A percentile compares a stretch with the other conserved stretches of the same genome.
These are phyloP conservation scores for Pseudanteris insignis DNA, from an alignment of 2,888 invertebrate species.

Conservation along the genomic window DNA sequence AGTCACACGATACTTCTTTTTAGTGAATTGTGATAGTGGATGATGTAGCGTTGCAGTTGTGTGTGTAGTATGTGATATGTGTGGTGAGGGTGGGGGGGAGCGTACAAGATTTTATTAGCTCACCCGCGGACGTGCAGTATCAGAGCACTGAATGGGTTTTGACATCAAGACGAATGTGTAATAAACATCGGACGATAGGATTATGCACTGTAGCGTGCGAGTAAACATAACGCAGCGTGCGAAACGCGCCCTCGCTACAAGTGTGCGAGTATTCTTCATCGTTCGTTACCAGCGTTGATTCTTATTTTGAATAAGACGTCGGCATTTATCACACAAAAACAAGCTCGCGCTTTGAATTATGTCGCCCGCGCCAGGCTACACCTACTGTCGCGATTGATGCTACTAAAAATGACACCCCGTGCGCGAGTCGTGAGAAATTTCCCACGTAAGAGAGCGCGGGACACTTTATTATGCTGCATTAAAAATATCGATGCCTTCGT, in stretches of 20 bases:
- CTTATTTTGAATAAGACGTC: constrained; percentile 38
- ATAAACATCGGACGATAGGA: constrained; percentile 13
- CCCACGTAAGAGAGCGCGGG: not conserved
- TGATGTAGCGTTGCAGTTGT: too few species aligned
- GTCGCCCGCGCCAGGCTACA: constrained; percentile 14
- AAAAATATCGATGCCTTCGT: too few species aligned
- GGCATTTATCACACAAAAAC: constrained; percentile 46
- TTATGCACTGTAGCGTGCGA: constrained; percentile 14
- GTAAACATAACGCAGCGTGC: constrained; percentile 15
- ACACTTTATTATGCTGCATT: too few species aligned
- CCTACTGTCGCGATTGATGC: constrained; percentile 1
- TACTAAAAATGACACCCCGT: too few species aligned
- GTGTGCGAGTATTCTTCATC: constrained; percentile 15
- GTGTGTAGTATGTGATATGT: too few species aligned
- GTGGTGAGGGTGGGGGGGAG: too few species aligned
- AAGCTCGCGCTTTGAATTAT: constrained; percentile 44
- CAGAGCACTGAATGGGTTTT: too few species aligned
- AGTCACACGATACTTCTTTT: too few species aligned
- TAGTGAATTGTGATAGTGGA: too few species aligned
- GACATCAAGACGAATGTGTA: constrained; percentile 19
- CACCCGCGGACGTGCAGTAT: too few species aligned
- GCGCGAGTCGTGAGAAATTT: constrained; percentile 16
- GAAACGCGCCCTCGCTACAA: constrained; percentile 11
- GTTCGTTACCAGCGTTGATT: constrained; percentile 25
- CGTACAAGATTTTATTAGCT: too few species aligned